Evolutionary conservation across 2,888 invertebrate species (phyloP).

Genomic region (Thymelicus sylvestris): DNA sequence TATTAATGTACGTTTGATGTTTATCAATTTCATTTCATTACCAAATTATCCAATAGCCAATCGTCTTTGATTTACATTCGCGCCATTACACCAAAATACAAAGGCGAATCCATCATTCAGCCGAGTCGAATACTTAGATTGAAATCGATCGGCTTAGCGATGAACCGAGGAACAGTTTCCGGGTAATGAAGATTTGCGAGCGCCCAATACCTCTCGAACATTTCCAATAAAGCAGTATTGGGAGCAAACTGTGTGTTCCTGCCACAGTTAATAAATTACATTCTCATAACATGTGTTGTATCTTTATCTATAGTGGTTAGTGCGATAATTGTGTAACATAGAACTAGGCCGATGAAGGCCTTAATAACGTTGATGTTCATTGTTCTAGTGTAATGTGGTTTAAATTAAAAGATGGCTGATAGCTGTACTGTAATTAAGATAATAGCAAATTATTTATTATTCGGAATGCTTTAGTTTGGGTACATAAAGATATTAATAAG

Average conservation of each 20-base stretch:
- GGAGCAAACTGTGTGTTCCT: background rate
- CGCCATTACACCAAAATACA: slow-evolving; percentile 16
- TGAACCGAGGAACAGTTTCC: slow-evolving; percentile 21
- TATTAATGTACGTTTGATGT: no score
- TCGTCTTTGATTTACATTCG: slow-evolving; percentile 2
- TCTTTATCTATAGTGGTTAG: background rate
- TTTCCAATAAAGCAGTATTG: slow-evolving; percentile 4
- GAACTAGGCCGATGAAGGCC: background rate
- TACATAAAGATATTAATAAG: no score
- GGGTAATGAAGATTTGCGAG: slow-evolving; percentile 23
- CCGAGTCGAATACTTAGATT: slow-evolving; percentile 25
- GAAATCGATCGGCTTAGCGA: slow-evolving; percentile 29
- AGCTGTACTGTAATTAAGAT: no score
- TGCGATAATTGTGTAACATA: background rate
- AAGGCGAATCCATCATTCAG: slow-evolving; percentile 28
- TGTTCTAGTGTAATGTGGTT: no score
- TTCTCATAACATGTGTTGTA: slow-evolving; percentile 3
- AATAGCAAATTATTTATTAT: no score
- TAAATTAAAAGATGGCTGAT: no score
- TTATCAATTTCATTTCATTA: background rate
- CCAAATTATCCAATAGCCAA: background rate
- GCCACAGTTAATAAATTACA: slow-evolving; percentile 2
- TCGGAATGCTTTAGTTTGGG: no score
- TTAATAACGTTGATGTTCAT: background rate
- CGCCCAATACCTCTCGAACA: slow-evolving; percentile 3